Conservation (phyloP, 53 echinoderm and acorn worm genomes). For the Actinopyga echinites region DNA sequence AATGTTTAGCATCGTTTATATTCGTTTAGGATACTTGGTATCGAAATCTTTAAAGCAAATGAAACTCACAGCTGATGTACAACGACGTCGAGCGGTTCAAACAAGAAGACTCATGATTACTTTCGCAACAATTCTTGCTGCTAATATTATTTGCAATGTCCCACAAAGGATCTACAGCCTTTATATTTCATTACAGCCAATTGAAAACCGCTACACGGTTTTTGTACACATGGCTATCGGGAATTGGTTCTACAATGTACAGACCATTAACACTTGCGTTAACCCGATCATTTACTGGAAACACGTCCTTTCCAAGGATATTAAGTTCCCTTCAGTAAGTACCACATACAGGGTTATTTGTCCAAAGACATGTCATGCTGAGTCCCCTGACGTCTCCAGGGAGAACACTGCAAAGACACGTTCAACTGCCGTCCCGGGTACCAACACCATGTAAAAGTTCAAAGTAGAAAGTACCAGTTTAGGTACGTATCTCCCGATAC, state of each 20-base stretch:
- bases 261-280: not conserved
- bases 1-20: no score
- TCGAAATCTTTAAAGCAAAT: not conserved
- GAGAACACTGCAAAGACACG: no score
- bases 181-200: not conserved
- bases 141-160: not conserved
- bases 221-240: not conserved
- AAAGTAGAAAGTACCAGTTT: no score
- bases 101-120: slow-evolving; percentile 17
- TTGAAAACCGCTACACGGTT: not conserved
- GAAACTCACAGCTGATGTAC: not conserved
- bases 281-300: slow-evolving; percentile 20
- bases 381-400: no score
- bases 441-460: no score
- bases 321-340: not conserved
- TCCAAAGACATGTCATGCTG: no score
- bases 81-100: not conserved
- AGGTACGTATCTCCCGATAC: no score
- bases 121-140: not conserved
- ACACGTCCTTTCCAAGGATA: not conserved
- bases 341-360: no score
- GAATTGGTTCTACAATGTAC: not conserved
- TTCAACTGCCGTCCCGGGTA: no score
- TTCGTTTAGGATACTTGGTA: no score
- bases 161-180: not conserved